Base-by-base conservation (phyloP, 2,888 invertebrate genomes). In the Asteroscopus sphinx region DNA sequence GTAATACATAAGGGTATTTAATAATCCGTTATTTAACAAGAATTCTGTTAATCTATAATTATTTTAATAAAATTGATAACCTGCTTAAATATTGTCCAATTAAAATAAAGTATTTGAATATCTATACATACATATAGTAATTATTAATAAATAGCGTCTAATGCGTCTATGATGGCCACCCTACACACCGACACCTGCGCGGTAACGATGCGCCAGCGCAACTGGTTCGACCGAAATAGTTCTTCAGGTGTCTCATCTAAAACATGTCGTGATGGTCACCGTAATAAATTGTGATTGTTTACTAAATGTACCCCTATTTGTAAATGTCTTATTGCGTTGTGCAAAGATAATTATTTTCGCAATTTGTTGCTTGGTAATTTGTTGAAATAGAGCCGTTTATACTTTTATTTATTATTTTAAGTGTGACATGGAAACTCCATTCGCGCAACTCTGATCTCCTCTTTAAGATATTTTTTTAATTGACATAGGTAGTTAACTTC, bases 221-320 rank as follows among this genome's bases (percentile, higher is more conserved):
- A 75, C 75, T 77, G 77, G 81, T 82, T 81, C 65, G 79, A 82
- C 80, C 75, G 78, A 85, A 85, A 85, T 83, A 83, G 84, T 79
- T 68, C 72, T 53, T 80, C 85, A 85, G 85, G 83, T 86, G 85
- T 76, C 63, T 60, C 62, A 67, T 68, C 71, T 78, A 74, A n/a
- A 71, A 74, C 72, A 68, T 64, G 75, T 66, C 61, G 39, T 42
- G 28, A 48, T 65, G 60, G 61, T 68, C 76, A 75, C 72, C 69
- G 53, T 72, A 74, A 80, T 82, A 79, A 76, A 82, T 79, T 78
- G 76, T 73, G 79, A 80, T 79, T 80, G 73, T 73, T 77, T 77
- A 73, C 60, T 74, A 65, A 75, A 76, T 70, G 71, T 42, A 35
- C n/a, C 46, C 30, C 58, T 59, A 71, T 79, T 77, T 68, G 57